Percentiles rank a stretch among this genome's conserved stretches.
Evolutionary conservation across 30 jellyfish, hydroid and myxozoan species (phyloP).

Genomic region (Mastigias papua): DNA sequence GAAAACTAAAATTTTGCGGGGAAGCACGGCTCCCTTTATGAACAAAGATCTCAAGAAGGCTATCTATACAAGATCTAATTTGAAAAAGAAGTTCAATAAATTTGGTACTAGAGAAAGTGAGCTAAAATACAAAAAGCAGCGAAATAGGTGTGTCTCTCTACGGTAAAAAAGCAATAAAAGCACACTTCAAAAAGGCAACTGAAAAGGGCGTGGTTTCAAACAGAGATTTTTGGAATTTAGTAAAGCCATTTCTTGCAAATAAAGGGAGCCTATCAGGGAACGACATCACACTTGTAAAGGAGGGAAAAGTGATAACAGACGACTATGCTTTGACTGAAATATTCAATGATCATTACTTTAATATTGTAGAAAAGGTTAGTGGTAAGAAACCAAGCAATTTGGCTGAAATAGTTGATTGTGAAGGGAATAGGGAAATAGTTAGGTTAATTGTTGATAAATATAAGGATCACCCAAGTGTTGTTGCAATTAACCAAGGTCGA

Average conservation of each 20-base stretch:
- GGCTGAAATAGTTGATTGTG: conserved; percentile 8
- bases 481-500: conserved; percentile 28
- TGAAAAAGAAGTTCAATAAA: conserved; percentile 25
- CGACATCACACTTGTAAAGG: conserved; percentile 30
- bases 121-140: conserved; percentile 37
- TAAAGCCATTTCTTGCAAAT: conserved; percentile 5
- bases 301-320: conserved; percentile 16
- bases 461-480: conserved; percentile 47
- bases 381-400: conserved; percentile 27
- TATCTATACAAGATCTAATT: conserved; percentile 58
- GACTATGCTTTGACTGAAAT: conserved; percentile 11
- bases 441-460: conserved; percentile 27
- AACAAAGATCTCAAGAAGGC: conserved; percentile 38
- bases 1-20: conserved; percentile 19
- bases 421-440: conserved; percentile 34
- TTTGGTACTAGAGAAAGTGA: conserved; percentile 22
- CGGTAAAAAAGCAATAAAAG: conserved; percentile 42
- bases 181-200: conserved; percentile 45
- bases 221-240: conserved; percentile 38
- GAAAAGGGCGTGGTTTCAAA: conserved; percentile 30
- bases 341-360: conserved; percentile 42
- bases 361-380: conserved; percentile 31
- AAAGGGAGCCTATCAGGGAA: conserved; percentile 25
- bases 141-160: conserved; percentile 36
- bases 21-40: conserved; percentile 53